Percentiles rank a stretch among this genome's conserved stretches.
phyloP scores from a whole-genome alignment of 2,113 vertebrate genomes.

The Falcunculus frontatus region DNA sequence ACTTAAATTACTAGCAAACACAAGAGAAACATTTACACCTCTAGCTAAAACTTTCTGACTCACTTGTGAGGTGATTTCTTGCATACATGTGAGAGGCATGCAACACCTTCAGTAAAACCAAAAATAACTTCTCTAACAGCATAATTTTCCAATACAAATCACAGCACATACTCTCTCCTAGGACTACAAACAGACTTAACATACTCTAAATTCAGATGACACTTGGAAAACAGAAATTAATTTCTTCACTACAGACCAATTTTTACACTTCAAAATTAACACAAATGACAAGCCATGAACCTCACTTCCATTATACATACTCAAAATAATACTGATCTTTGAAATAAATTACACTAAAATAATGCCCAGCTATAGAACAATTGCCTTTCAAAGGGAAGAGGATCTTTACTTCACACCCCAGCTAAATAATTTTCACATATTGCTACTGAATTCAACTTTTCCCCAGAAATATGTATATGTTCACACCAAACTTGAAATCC shows the following conservation, averaged over 20 bases:
- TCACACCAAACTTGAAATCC: not conserved
- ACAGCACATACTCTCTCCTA: not conserved
- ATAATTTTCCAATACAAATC: not conserved
- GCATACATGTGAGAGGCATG: not conserved
- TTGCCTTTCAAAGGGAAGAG: not conserved
- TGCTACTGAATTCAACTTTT: not conserved
- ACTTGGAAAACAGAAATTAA: not conserved
- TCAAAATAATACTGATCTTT: not conserved
- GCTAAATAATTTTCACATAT: not conserved
- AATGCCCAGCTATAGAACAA: not conserved
- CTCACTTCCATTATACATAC: not conserved
- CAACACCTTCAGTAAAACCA: not conserved
- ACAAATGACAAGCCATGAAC: not conserved
- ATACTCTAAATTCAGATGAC: not conserved
- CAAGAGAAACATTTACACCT: not conserved
- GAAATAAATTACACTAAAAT: not conserved
- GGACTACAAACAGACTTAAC: not conserved
- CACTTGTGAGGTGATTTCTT: not conserved
- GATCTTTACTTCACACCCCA: not conserved
- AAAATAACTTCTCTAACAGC: not conserved
- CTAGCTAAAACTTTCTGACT: not conserved
- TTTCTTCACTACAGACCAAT: not conserved
- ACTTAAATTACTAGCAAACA: not conserved
- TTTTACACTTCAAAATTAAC: not conserved
- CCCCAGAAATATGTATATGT: not conserved